Evolutionary conservation across 2,113 vertebrate species (phyloP).

Genomic region (Zapornia atra): DNA sequence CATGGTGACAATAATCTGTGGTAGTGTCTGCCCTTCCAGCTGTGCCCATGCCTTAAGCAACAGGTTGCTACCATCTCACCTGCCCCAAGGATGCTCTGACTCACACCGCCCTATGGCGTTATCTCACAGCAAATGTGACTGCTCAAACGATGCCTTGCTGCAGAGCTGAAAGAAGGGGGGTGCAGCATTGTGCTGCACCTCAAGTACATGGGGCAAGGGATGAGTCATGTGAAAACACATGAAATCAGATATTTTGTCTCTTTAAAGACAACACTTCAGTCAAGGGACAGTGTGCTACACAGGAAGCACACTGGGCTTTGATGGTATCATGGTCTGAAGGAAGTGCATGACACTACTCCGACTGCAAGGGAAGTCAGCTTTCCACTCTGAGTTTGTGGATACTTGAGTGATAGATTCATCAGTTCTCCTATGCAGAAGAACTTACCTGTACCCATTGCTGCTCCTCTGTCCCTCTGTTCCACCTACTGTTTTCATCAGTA

Average conservation of each 20-base stretch:
- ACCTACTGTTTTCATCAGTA: neutral
- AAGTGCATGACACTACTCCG: neutral
- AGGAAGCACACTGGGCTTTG: conserved; percentile 7
- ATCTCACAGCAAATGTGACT: neutral
- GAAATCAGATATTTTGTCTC: neutral
- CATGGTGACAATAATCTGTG: neutral
- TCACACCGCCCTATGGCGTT: accelerated
- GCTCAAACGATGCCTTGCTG: neutral
- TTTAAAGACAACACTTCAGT: neutral
- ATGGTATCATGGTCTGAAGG: neutral
- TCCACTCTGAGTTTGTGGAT: neutral
- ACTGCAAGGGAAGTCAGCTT: conserved; percentile 15
- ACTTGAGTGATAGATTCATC: neutral
- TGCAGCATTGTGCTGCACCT: neutral
- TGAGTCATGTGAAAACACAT: neutral
- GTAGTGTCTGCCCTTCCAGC: neutral
- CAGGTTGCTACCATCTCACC: neutral
- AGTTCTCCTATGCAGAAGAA: neutral
- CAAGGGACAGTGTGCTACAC: neutral
- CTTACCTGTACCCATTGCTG: neutral
- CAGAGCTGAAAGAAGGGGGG: neutral
- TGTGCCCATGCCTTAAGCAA: neutral
- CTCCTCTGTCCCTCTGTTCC: neutral
- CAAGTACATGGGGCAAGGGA: accelerated
- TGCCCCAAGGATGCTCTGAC: neutral